Percentiles rank a stretch among this genome's conserved stretches.
Conservation (phyloP, 2,888 invertebrate species). For the Octodonta nipae region DNA sequence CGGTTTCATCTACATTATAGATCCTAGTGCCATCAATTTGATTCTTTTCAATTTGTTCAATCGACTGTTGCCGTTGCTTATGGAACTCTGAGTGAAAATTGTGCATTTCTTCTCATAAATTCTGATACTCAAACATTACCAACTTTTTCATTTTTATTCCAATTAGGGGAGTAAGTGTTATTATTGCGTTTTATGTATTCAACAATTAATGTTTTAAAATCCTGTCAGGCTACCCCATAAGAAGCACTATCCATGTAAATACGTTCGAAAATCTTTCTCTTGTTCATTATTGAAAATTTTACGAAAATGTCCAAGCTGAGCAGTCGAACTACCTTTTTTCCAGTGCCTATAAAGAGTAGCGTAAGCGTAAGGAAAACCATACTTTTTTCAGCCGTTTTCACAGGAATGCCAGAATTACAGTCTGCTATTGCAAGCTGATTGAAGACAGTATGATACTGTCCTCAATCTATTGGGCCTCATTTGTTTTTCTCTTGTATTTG, state of each 20-base stretch:
- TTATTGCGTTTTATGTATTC: neutral
- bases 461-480: constrained; percentile 1
- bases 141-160: neutral
- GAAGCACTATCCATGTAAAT: neutral
- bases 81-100: neutral
- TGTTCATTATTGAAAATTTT: constrained; percentile 2
- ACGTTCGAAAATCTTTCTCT: neutral
- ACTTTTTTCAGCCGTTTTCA: neutral
- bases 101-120: neutral
- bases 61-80: neutral
- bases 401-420: constrained; percentile 1
- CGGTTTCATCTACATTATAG: neutral
- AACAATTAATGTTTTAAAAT: neutral
- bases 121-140: too few species aligned
- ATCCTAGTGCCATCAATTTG: neutral
- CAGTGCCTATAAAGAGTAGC: neutral
- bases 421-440: constrained; percentile 2
- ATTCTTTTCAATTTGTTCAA: neutral
- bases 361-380: neutral
- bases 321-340: constrained; percentile 2
- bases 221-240: neutral
- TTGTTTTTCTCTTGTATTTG: constrained; percentile 2
- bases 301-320: constrained; percentile 1
- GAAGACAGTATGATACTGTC: neutral
- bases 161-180: neutral